Conservation (phyloP, 2,797 vertebrate species). For the Tamandua tetradactyla region DNA sequence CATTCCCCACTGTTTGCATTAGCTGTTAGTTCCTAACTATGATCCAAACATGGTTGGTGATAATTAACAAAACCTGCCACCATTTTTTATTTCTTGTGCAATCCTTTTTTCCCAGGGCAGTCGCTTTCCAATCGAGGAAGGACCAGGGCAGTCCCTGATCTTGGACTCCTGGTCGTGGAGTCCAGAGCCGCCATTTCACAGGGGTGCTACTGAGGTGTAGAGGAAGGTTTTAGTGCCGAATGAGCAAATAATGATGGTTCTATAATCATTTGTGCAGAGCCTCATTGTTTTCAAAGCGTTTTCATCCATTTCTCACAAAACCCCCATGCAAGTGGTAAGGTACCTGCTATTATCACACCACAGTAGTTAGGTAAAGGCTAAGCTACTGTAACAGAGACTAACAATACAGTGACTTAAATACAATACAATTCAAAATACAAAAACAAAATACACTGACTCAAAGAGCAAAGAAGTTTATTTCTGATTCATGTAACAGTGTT, state of each 20-base stretch:
- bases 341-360: neutral
- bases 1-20: constrained; percentile 32
- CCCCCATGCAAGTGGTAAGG: neutral
- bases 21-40: neutral
- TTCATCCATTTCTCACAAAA: neutral
- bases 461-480: neutral
- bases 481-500: neutral
- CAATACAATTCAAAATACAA: no score
- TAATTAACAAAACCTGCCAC: constrained; percentile 44
- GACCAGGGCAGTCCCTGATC: neutral
- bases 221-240: neutral
- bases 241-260: neutral
- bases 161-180: neutral
- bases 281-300: neutral
- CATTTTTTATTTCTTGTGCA: neutral
- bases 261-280: neutral
- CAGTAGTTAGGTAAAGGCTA: neutral
- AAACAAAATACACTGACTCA: neutral
- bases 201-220: neutral
- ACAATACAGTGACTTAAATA: neutral
- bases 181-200: neutral
- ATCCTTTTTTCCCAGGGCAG: neutral
- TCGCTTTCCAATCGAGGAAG: neutral
- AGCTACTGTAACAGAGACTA: neutral
- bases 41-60: neutral